Evolutionary conservation across 2,113 vertebrate species (phyloP).

Genomic region (Ceyx cyanopectus): DNA sequence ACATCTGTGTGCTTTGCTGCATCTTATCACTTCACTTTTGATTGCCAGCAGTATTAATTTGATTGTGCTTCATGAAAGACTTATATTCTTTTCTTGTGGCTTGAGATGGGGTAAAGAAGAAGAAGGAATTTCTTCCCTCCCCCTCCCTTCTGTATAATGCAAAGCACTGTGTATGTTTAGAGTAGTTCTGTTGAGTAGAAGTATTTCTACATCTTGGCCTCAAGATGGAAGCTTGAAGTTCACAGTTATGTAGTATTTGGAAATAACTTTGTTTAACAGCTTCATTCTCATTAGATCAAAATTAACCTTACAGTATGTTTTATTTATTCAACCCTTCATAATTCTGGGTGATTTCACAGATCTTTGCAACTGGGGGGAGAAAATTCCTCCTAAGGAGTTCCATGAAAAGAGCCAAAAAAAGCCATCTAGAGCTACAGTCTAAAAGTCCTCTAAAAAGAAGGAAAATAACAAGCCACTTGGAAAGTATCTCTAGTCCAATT

Average conservation of each 20-base stretch:
- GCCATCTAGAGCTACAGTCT: not conserved
- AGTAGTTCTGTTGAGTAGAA: not conserved
- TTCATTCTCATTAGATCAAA: not conserved
- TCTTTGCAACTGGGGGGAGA: not conserved
- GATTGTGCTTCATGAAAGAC: not conserved
- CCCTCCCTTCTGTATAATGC: not conserved
- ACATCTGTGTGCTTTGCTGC: not conserved
- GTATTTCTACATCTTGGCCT: not conserved
- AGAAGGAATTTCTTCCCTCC: not conserved
- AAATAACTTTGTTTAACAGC: not conserved
- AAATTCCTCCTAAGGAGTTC: not conserved
- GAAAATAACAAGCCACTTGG: slow-evolving; percentile 2
- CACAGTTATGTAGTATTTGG: not conserved
- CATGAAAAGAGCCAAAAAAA: not conserved
- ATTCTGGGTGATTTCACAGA: not conserved
- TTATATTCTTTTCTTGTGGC: not conserved
- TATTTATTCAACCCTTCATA: not conserved
- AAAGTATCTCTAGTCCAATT: not conserved
- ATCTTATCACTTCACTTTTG: not conserved
- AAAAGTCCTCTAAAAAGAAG: not conserved
- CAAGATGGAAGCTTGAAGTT: not conserved
- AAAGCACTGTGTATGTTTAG: not conserved
- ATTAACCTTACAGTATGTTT: not conserved
- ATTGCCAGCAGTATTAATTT: not conserved
- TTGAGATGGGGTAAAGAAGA: not conserved